Conservation (phyloP, 1,140 invertebrate species). For the Plodia interpunctella region DNA sequence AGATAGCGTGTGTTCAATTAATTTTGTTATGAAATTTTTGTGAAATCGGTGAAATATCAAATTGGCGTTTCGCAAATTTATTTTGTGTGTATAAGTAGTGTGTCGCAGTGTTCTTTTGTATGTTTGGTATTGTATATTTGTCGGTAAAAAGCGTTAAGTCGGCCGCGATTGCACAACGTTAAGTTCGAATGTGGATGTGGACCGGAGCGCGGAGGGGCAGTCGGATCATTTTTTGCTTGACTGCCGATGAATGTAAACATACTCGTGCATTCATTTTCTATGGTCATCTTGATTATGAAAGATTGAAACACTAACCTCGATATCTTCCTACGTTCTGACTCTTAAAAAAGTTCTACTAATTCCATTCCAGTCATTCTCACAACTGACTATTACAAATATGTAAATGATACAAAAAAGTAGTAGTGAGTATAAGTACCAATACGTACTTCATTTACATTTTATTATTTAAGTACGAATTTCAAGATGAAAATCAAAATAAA, state of each 20-base stretch:
- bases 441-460: no score
- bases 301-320: no score
- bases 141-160: slow-evolving; percentile 54
- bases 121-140: slow-evolving; percentile 35
- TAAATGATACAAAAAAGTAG: no score
- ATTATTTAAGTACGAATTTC: no score
- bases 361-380: no score
- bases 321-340: no score
- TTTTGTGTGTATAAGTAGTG: slow-evolving; percentile 26
- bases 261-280: slow-evolving; percentile 11
- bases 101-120: slow-evolving; percentile 38
- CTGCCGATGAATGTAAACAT: slow-evolving; percentile 37
- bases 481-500: no score
- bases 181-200: slow-evolving; percentile 39
- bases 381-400: no score
- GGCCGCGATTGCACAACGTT: slow-evolving; percentile 45
- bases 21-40: slow-evolving; percentile 64
- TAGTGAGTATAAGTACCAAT: no score
- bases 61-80: slow-evolving; percentile 45
- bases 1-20: slow-evolving; percentile 58
- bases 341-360: no score
- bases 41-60: slow-evolving; percentile 66
- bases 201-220: slow-evolving; percentile 13
- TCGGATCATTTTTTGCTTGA: slow-evolving; percentile 19
- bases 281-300: no score